Base-by-base conservation (phyloP, 2,888 invertebrate species). In the Hedya salicella region DNA sequence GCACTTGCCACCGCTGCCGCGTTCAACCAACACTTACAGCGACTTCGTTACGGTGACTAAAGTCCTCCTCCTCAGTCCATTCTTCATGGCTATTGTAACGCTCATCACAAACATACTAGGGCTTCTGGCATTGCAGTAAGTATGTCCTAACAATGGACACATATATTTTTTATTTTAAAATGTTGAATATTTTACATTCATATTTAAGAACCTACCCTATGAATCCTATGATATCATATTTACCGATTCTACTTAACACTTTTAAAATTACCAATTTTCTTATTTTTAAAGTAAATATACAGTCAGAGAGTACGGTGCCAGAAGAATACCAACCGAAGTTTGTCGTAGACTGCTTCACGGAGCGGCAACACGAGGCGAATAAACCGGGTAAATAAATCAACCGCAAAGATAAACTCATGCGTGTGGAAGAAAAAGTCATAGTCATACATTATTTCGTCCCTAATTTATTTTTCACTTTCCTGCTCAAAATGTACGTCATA, bases 11-110 rank as follows among this genome's bases (percentile, higher is more conserved):
- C 59, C n/a, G 39, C 57, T 25, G 36, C 50, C 17, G 25, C 44
- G 11, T 14, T 65, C 21, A 64, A 64, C 36, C 42, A 8, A 4
- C 64, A 36, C 1, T 44, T 64, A n/a, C 40, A 16, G 11, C 40
- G 16, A 9, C 32, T 64, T 5, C n/a, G 40, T 3, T 3, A 59
- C 6, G 50, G 64, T 64, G 30, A 44, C 16, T 5, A 14, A 4
- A 3, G 3, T 21, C 21, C 5, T 48, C n/a, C 3, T 13, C 17
- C 21, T 13, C 9, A 36, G 11, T 19, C 46, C 5, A 3, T 21
- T 25, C 25, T 14, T 16, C 1, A 16, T 17, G n/a, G n/a, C 3
- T 25, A 25, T n/a, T n/a, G n/a, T n/a, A n/a, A n/a, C n/a, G n/a
- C n/a, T n/a, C n/a, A n/a, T n/a, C n/a, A n/a, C 52, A 0, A 25